Conservation (phyloP, 2,888 invertebrate genomes). For the Mantis religiosa region DNA sequence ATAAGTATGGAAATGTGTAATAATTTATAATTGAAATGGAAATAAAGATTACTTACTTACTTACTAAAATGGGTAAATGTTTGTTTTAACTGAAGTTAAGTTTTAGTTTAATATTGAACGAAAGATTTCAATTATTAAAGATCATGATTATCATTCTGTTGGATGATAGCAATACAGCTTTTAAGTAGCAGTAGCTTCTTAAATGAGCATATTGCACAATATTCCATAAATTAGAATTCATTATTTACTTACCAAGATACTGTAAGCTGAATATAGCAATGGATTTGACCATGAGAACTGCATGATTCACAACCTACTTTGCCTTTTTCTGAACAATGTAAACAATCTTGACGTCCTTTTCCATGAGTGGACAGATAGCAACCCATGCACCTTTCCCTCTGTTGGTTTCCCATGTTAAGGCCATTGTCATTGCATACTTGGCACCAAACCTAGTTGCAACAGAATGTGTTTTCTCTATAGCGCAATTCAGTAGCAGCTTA, state of each 20-base stretch:
- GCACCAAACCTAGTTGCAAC: neutral
- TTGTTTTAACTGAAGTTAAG: too few relatives aligned
- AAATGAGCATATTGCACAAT: neutral
- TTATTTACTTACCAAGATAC: constrained; percentile 41
- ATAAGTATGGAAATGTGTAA: too few relatives aligned
- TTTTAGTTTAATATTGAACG: too few relatives aligned
- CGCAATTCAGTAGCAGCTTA: neutral
- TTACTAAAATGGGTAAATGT: too few relatives aligned
- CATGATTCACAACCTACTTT: constrained; percentile 45
- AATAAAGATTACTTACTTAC: too few relatives aligned
- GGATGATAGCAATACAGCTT: neutral
- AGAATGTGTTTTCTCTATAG: neutral
- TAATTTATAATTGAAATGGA: too few relatives aligned
- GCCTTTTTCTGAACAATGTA: constrained; percentile 45
- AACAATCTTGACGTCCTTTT: constrained; percentile 43
- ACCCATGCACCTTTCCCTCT: constrained; percentile 41
- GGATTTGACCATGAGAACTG: constrained; percentile 45
- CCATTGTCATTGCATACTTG: neutral
- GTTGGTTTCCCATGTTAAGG: neutral
- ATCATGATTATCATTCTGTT: too few relatives aligned
- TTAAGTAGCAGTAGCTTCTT: neutral
- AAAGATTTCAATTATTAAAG: too few relatives aligned
- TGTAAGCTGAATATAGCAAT: constrained; percentile 47
- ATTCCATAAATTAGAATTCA: neutral
- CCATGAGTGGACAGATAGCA: constrained; percentile 43